Base-by-base conservation (phyloP, 2,113 vertebrate species). In the Petrocephalus microphthalmus region DNA sequence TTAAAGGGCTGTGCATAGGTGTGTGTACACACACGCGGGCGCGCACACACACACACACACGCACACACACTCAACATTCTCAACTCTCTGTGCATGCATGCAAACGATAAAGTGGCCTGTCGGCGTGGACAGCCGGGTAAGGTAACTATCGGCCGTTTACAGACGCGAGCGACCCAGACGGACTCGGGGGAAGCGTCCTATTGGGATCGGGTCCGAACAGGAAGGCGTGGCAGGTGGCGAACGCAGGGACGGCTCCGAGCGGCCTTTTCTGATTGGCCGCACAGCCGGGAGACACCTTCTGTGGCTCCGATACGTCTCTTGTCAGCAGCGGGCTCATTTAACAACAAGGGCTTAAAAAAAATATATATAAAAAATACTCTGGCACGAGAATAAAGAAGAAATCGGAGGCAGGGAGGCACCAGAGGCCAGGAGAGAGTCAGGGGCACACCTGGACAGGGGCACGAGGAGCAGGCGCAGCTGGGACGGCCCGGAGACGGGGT, bases 1-100 rank as follows among this genome's bases (percentile, higher is more conserved):
- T 81, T 33, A 20, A 81, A 45, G 37, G 5, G 37, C 17, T 11
- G 45, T 11, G 52, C n/a, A 52, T 11, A 52, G 42, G 45, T 47
- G 20, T 42, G 19, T 7, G 45, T 17, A 47, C 5, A 82, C 64
- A 71, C 19, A 71, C 60, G 22, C 11, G 22, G 7, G 42, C 29
- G 42, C 78, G 42, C 33, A 83, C 81, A 83, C 45, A 84, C 19
- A 84, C 81, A 84, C 82, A 49, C 81, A 83, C 19, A 83, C 37
- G 47, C 42, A 83, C 78, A 83, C 78, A 20, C 37, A 83, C 42
- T 49, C 78, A 45, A 60, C 22, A 56, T 3, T 22, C 60, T 67
- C 71, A 37, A 42, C 71, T 42, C 37, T 19, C 33, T 74, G 33
- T 19, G 6, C 3, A 37, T 17, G 29, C 13, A 11, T 19, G 33